A percentile compares a stretch with the other conserved stretches of the same genome.
phyloP scores from a whole-genome alignment of 2,797 vertebrate genomes.

The Paramormyrops hopkinsi region DNA sequence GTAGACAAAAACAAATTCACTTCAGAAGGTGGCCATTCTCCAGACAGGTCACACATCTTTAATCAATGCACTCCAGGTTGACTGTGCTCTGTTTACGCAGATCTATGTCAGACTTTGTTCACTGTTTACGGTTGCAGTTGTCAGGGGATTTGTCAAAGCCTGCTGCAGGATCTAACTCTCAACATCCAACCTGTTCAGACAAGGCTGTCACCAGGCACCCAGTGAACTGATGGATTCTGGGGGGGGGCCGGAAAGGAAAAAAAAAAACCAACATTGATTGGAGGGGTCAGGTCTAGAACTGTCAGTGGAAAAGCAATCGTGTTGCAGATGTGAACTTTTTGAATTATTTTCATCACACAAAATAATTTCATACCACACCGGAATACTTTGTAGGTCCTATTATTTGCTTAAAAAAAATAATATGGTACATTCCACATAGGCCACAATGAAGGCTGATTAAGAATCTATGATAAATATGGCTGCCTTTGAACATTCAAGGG shows the following conservation, averaged over 20 bases:
- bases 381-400: not conserved
- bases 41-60: not conserved
- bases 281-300: not conserved
- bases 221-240: not conserved
- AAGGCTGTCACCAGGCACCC: not conserved
- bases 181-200: not conserved
- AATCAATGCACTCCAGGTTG: not conserved
- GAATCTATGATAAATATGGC: not conserved
- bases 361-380: not conserved
- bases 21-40: not conserved
- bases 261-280: not conserved
- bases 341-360: not conserved
- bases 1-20: not conserved
- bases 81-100: not conserved
- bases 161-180: not conserved
- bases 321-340: not conserved
- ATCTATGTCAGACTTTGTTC: not conserved
- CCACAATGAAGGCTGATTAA: not conserved
- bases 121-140: not conserved
- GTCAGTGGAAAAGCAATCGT: not conserved
- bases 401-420: not conserved
- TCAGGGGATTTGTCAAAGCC: not conserved
- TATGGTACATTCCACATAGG: not conserved
- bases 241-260: no score
- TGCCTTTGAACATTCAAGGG: slow-evolving; percentile 9